Evolutionary conservation across 92 coral and sea anemone species (phyloP).

Genomic region (Bergia sp.): DNA sequence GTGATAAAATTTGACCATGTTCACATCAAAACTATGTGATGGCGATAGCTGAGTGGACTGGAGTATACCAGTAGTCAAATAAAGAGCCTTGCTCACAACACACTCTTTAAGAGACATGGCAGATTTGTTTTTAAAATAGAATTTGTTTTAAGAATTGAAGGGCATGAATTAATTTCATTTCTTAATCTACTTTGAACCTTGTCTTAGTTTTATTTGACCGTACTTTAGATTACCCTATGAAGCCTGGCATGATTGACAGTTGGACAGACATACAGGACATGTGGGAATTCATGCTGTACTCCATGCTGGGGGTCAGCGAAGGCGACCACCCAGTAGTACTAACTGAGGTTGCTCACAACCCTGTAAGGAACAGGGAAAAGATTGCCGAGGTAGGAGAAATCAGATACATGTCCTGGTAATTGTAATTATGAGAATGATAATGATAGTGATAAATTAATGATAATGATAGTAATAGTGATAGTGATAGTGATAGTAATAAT

Average conservation of each 20-base stretch:
- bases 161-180: no score
- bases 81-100: not conserved
- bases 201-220: not conserved
- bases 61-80: no score
- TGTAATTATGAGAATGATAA: not conserved
- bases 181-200: not conserved
- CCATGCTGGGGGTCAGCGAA: slow-evolving; percentile 78
- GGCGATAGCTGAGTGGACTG: no score
- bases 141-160: no score
- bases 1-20: no score
- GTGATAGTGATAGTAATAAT: no score
- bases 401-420: not conserved
- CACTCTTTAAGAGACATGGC: no score
- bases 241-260: slow-evolving; percentile 82
- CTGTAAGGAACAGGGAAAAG: slow-evolving; percentile 86
- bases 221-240: slow-evolving; percentile 85
- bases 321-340: slow-evolving; percentile 85
- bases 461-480: no score
- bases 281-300: slow-evolving; percentile 83
- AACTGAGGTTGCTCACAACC: slow-evolving; percentile 83
- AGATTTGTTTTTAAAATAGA: no score
- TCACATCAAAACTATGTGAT: no score
- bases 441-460: not conserved
- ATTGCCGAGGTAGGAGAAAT: slow-evolving; percentile 76
- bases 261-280: slow-evolving; percentile 95